phyloP scores from a whole-genome alignment of 2,113 vertebrate species.

The Scortum barcoo region DNA sequence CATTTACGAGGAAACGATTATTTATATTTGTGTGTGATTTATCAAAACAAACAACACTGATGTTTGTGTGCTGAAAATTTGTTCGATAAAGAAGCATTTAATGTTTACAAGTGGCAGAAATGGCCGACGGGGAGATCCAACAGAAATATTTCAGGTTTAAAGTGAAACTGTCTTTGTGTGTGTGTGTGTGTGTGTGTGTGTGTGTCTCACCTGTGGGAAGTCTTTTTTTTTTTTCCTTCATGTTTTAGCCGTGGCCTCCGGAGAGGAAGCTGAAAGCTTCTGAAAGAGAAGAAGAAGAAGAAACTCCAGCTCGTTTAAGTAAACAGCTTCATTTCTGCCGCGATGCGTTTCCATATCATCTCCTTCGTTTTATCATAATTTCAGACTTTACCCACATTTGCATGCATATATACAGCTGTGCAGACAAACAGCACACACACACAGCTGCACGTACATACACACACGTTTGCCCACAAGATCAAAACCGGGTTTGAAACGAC shows the following conservation, averaged over 20 bases:
- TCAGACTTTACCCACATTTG: constrained; percentile 43
- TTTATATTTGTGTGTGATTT: background rate
- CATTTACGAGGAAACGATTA: no score
- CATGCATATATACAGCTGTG: constrained; percentile 12
- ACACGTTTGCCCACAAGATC: constrained; percentile 23
- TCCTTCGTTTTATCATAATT: constrained; percentile 45
- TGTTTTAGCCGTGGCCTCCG: constrained; percentile 42
- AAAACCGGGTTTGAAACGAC: constrained; percentile 59
- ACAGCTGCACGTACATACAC: background rate
- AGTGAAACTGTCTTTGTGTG: constrained; percentile 10
- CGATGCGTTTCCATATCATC: constrained; percentile 16
- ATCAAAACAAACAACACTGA: background rate
- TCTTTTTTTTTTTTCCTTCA: constrained; percentile 21
- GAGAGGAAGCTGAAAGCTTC: constrained; percentile 7
- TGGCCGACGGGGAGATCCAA: background rate
- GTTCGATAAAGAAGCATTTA: constrained; percentile 30
- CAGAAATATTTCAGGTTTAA: constrained; percentile 25
- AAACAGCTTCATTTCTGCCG: constrained; percentile 47
- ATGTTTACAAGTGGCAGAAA: constrained; percentile 34
- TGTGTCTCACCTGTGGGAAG: constrained; percentile 25
- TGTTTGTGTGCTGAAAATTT: background rate
- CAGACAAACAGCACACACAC: constrained; percentile 19
- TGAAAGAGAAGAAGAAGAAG: constrained; percentile 8
- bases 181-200: constrained; percentile 1
- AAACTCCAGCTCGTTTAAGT: constrained; percentile 17